Base-by-base conservation (phyloP, 1,140 invertebrate genomes). In the Drosophila santomea region DNA sequence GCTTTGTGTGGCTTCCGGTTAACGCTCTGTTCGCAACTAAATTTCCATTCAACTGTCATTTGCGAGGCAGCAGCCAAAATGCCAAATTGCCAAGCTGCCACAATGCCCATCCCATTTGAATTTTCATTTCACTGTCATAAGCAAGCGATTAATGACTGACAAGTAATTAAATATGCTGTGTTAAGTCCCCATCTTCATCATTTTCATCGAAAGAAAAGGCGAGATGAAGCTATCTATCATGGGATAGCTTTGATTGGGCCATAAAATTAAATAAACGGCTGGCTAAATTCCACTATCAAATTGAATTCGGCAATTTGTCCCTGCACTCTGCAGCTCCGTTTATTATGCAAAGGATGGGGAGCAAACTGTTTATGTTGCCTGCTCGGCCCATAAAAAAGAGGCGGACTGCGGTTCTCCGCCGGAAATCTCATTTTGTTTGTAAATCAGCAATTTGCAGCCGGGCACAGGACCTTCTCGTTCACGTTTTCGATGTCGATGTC, bases 371-470 rank as follows among this genome's bases (percentile, higher is more conserved):
- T 82, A 82, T 78, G 74, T 61, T 61, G 67, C 45, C 61, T 60
- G 74, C 55, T 38, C 64, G 64, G 25, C 57, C 63, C 79, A 78
- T 85, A 85, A 77, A 75, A 83, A 67, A 66, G 28, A 50, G 50
- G 55, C 43, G 43, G 74, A 77, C 56, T 45, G 80, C 73, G 68
- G 57, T 60, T 66, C 73, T 51, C 45, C 69, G 69, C 43, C 72
- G 79, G 57, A 86, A 86, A 88, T 88, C 83, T 84, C 80, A 88
- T 88, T 88, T 88, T 88, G 84, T 88, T 88, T 88, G 83, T 88
- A 88, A 88, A 88, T 88, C 83, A 88, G 83, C 83, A 89, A 88
- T 88, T 88, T 88, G 50, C 76, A 86, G 84, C 83, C 82, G 64
- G 78, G 57, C 75, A 75, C 61, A 83, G 74, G 67, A 86, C 59